phyloP scores from a whole-genome alignment of 2,888 invertebrate genomes.

The Masnerella sp. region DNA sequence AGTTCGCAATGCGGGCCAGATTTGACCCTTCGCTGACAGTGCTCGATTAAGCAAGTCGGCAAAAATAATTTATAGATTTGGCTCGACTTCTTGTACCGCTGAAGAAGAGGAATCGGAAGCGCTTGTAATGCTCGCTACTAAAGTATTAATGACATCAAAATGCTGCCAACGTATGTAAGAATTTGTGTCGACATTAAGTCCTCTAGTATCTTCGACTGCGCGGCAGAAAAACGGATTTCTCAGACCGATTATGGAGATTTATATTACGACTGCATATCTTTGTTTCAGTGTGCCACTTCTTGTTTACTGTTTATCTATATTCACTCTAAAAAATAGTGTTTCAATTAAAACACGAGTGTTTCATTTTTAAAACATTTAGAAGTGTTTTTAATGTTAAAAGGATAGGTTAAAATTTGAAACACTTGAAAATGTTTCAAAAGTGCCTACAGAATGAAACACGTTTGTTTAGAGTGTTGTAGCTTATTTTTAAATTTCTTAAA shows the following conservation, averaged over 20 bases:
- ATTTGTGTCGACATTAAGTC: constrained; percentile 31
- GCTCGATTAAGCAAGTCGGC: constrained; percentile 54
- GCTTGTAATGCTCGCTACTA: constrained; percentile 49
- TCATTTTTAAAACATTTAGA: no score
- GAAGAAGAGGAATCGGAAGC: constrained; percentile 56
- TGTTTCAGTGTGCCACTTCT: no score
- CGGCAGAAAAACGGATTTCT: constrained; percentile 22
- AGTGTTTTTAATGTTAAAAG: no score
- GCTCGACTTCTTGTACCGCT: constrained; percentile 49
- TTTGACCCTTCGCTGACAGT: constrained; percentile 44
- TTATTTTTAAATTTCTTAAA: no score
- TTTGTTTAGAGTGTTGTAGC: no score
- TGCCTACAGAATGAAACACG: no score
- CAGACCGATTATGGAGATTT: constrained; percentile 8
- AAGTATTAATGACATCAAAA: constrained; percentile 54
- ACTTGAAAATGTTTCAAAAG: no score
- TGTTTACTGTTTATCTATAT: no score
- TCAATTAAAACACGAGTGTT: no score
- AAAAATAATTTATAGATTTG: constrained; percentile 57
- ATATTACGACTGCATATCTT: constrained; percentile 1
- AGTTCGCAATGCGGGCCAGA: constrained; percentile 41
- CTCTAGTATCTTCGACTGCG: constrained; percentile 6
- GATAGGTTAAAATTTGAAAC: no score
- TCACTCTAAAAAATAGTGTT: no score
- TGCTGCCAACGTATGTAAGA: constrained; percentile 41